Evolutionary conservation across 2,888 invertebrate species (phyloP).

Genomic region (Pasiphila rectangulata): DNA sequence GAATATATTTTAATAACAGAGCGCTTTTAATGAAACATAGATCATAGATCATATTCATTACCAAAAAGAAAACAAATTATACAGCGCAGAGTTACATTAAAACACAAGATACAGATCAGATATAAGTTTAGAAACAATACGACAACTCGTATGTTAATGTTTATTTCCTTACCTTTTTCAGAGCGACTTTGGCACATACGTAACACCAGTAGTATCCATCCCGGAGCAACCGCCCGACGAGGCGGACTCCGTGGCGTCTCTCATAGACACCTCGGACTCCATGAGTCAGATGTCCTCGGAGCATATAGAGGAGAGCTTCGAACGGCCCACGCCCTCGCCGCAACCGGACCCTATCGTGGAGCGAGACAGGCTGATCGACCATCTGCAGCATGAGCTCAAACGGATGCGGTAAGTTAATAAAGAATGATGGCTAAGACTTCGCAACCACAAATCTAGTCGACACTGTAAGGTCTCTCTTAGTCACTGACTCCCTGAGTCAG

Average conservation of each 20-base stretch:
- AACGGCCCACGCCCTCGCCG: slow-evolving; percentile 59
- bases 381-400: slow-evolving; percentile 88
- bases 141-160: too few species aligned
- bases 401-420: slow-evolving; percentile 85
- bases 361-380: slow-evolving; percentile 88
- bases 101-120: too few species aligned
- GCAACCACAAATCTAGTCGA: too few species aligned
- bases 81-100: too few species aligned
- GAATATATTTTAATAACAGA: too few species aligned
- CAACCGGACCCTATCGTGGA: slow-evolving; percentile 77
- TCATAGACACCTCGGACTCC: slow-evolving; percentile 86
- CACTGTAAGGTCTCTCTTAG: slow-evolving; percentile 83
- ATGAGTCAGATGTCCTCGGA: slow-evolving; percentile 67
- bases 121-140: too few species aligned
- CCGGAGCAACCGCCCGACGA: slow-evolving; percentile 85
- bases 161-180: slow-evolving; percentile 54
- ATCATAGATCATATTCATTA: too few species aligned
- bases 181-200: slow-evolving; percentile 95
- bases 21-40: too few species aligned
- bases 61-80: too few species aligned
- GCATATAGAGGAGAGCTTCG: slow-evolving; percentile 48
- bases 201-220: slow-evolving; percentile 94
- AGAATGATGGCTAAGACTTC: slow-evolving; percentile 83
- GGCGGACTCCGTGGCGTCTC: slow-evolving; percentile 80
- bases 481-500: slow-evolving; percentile 82